Conservation (phyloP, 2,888 invertebrate genomes). For the Callinectes sapidus region DNA sequence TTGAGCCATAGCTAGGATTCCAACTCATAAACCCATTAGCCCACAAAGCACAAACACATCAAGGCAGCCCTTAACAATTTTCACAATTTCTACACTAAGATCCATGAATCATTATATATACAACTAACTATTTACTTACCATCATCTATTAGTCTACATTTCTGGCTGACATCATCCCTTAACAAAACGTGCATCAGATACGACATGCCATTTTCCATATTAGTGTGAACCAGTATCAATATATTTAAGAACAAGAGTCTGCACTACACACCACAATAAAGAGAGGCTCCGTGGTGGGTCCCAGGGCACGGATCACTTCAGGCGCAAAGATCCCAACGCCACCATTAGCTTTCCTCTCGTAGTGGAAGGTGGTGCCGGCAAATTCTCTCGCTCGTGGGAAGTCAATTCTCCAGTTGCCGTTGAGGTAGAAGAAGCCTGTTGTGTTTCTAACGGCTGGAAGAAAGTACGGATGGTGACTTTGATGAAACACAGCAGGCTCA, state of each 20-base stretch:
- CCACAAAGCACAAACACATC: too few species aligned
- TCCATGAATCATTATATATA: not conserved
- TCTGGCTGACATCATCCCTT: too few species aligned
- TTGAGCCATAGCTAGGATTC: too few species aligned
- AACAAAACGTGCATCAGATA: too few species aligned
- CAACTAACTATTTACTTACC: not conserved
- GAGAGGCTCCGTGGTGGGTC: constrained; percentile 93
- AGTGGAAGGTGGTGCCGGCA: constrained; percentile 90
- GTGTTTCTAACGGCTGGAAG: constrained; percentile 88
- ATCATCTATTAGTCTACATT: not conserved
- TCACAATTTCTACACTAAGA: not conserved
- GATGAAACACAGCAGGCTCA: not conserved
- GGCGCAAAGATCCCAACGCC: constrained; percentile 88
- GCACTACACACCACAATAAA: constrained; percentile 85
- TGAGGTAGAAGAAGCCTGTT: constrained; percentile 90
- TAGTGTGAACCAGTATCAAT: not conserved
- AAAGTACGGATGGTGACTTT: not conserved
- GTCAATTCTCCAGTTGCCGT: constrained; percentile 96
- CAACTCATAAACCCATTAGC: too few species aligned
- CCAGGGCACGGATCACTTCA: constrained; percentile 88
- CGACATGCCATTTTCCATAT: not conserved
- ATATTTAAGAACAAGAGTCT: not conserved
- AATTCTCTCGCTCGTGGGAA: constrained; percentile 88
- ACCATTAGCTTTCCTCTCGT: constrained; percentile 88
- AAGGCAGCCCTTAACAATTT: not conserved